phyloP scores from a whole-genome alignment of 1,140 invertebrate species.

The Meloidogyne exigua region DNA sequence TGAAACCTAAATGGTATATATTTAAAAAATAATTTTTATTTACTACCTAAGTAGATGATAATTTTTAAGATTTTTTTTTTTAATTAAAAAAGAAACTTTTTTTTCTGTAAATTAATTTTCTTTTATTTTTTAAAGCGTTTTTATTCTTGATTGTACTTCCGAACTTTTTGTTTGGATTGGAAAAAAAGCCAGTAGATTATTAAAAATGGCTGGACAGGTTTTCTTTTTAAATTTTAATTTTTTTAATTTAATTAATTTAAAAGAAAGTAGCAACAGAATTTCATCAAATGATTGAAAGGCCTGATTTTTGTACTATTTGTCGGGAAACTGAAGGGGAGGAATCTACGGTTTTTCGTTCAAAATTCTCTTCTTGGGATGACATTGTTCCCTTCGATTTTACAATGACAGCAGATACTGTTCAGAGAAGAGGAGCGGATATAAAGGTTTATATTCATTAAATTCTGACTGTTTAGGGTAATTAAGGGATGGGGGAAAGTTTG shows the following conservation, averaged over 20 bases:
- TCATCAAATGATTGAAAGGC: slow-evolving; percentile 78
- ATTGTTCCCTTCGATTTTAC: slow-evolving; percentile 98
- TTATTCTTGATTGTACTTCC: slow-evolving; percentile 89
- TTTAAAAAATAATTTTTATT: too few relatives aligned
- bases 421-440: slow-evolving; percentile 84
- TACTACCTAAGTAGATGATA: too few relatives aligned
- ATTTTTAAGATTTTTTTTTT: too few relatives aligned
- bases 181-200: slow-evolving; percentile 90
- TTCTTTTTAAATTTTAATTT: background rate
- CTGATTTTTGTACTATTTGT: slow-evolving; percentile 82
- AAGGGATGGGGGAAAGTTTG: background rate
- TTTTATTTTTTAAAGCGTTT: slow-evolving; percentile 71
- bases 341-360: slow-evolving; percentile 87
- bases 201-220: slow-evolving; percentile 76
- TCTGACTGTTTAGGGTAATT: background rate
- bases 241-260: background rate
- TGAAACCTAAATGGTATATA: slow-evolving; percentile 77
- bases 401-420: slow-evolving; percentile 91
- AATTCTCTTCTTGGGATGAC: slow-evolving; percentile 97
- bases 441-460: slow-evolving; percentile 42
- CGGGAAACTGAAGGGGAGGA: slow-evolving; percentile 73
- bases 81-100: too few relatives aligned
- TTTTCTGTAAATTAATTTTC: too few relatives aligned
- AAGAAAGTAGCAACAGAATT: slow-evolving; percentile 58
- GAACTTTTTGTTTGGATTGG: slow-evolving; percentile 99